These are phyloP conservation scores for Deroplatys truncata DNA, from an alignment of 2,888 invertebrate genomes.

Conservation along the genomic window DNA sequence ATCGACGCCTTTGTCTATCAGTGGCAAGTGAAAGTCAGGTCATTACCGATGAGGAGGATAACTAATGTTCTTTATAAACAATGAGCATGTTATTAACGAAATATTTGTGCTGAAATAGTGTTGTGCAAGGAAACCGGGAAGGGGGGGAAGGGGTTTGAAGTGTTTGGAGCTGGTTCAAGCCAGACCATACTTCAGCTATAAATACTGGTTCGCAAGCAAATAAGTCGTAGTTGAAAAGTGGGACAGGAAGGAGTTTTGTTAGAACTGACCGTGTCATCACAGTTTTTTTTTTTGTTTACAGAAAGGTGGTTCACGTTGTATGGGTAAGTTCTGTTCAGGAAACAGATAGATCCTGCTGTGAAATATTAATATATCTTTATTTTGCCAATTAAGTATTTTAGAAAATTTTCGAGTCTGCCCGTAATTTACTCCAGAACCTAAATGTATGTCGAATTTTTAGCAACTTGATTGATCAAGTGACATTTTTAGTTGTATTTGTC, in stretches of 20 bases:
- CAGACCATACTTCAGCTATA: slow-evolving; percentile 21
- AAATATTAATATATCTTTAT: neutral
- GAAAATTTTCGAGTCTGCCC: no score
- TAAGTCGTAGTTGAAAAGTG: neutral
- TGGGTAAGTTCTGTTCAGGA: slow-evolving; percentile 20
- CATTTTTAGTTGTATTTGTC: no score
- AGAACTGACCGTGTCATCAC: neutral
- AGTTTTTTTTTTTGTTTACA: slow-evolving; percentile 13
- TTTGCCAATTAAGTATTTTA: no score
- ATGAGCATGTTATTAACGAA: neutral
- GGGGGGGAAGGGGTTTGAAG: slow-evolving; percentile 24
- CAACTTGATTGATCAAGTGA: no score
- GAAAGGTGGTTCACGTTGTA: slow-evolving; percentile 29
- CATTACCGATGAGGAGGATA: neutral
- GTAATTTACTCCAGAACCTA: no score
- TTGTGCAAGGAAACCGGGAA: neutral
- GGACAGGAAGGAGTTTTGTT: neutral
- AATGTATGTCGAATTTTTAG: no score
- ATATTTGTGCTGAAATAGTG: slow-evolving; percentile 4
- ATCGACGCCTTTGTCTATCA: neutral
- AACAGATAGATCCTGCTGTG: neutral
- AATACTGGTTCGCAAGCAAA: slow-evolving; percentile 15
- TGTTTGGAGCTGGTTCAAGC: slow-evolving; percentile 24
- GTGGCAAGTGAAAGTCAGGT: neutral
- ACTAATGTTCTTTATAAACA: neutral